phyloP scores from a whole-genome alignment of 1,140 invertebrate genomes.

The Brachionus plicatilis region DNA sequence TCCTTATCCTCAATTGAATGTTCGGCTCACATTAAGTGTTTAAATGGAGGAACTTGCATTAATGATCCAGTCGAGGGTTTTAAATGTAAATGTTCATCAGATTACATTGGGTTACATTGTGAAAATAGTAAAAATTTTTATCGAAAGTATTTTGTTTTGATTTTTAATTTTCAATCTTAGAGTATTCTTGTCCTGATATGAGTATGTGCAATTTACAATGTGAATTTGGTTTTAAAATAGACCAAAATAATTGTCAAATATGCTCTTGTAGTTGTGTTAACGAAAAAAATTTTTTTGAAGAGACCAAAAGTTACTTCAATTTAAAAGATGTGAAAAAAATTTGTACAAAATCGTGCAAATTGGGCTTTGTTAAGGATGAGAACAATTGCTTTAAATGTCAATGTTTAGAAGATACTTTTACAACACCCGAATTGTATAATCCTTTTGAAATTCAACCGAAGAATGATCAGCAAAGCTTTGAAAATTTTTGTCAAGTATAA shows the following conservation, averaged over 20 bases:
- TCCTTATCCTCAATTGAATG: not conserved
- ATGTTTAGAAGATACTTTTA: slow-evolving; percentile 21
- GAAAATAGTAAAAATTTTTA: not conserved
- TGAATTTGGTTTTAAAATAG: slow-evolving; percentile 30
- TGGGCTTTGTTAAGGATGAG: slow-evolving; percentile 10
- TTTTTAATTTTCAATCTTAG: not conserved
- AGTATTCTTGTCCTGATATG: not conserved
- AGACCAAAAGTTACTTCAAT: not conserved
- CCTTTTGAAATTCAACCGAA: not conserved
- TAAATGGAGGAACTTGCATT: slow-evolving; percentile 11
- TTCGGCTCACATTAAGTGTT: not conserved
- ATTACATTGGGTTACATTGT: not conserved
- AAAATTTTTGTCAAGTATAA: slow-evolving; percentile 14
- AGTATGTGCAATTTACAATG: not conserved
- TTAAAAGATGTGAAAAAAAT: not conserved
- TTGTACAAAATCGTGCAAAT: slow-evolving; percentile 1
- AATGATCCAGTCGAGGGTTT: not conserved
- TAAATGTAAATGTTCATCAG: not conserved
- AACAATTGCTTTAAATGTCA: slow-evolving; percentile 26
- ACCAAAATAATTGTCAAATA: slow-evolving; percentile 20
- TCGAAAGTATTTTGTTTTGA: not conserved
- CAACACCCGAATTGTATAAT: not conserved
- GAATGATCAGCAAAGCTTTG: slow-evolving; percentile 8
- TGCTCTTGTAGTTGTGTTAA: slow-evolving; percentile 21
- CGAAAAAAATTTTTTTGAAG: slow-evolving; percentile 15